Evolutionary conservation across 2,113 vertebrate species (phyloP).

Genomic region (Pseudolaguvia tuberculata): DNA sequence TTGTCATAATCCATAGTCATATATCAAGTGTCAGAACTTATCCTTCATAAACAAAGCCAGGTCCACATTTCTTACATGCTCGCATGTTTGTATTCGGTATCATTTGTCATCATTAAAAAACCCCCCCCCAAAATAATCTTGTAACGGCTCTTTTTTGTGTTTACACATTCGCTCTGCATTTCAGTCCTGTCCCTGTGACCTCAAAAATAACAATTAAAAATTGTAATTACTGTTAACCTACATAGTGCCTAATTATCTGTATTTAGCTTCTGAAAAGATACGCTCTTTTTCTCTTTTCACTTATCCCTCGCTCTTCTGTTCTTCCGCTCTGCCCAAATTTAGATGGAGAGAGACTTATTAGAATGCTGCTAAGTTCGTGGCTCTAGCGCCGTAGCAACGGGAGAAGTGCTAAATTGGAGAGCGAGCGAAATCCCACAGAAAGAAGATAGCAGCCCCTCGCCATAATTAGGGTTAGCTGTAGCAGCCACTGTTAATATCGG

Average conservation of each 20-base stretch:
- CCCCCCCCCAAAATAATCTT: slow-evolving; percentile 28
- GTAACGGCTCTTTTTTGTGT: slow-evolving; percentile 48
- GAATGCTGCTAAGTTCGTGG: slow-evolving; percentile 47
- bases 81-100: background rate
- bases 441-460: slow-evolving; percentile 46
- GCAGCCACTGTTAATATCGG: slow-evolving; percentile 69
- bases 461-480: slow-evolving; percentile 72
- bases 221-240: slow-evolving; percentile 68
- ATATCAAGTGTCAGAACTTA: background rate
- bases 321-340: slow-evolving; percentile 60
- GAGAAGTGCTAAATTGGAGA: slow-evolving; percentile 50
- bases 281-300: slow-evolving; percentile 40
- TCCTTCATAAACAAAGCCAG: background rate
- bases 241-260: slow-evolving; percentile 63
- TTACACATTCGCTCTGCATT: slow-evolving; percentile 57
- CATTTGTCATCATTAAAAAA: slow-evolving; percentile 15
- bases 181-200: slow-evolving; percentile 48
- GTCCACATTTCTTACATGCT: background rate
- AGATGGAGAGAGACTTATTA: slow-evolving; percentile 55
- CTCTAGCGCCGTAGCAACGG: slow-evolving; percentile 30
- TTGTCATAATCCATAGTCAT: background rate
- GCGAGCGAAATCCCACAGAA: slow-evolving; percentile 49
- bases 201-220: slow-evolving; percentile 63
- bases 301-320: slow-evolving; percentile 30
- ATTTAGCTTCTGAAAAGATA: slow-evolving; percentile 46